Conservation (phyloP, 2,113 vertebrate species). For the Ctenodactylus gundi region DNA sequence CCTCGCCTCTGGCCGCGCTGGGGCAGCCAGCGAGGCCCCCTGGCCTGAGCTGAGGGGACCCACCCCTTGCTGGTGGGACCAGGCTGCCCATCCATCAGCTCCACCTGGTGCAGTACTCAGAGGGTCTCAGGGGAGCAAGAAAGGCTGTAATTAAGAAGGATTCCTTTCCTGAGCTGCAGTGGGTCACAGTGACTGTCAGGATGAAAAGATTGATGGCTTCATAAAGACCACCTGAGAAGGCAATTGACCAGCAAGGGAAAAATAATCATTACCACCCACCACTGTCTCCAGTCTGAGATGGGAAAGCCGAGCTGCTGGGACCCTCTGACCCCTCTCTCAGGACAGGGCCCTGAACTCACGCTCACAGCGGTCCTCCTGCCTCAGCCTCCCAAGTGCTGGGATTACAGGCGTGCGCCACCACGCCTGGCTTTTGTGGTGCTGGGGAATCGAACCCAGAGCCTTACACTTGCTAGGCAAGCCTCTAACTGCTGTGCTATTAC, state of each 20-base stretch:
- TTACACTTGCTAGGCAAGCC: no score
- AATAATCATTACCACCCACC: conserved; percentile 35
- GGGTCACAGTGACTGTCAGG: conserved; percentile 73
- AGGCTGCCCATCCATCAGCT: conserved; percentile 38
- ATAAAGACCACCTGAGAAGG: conserved; percentile 77
- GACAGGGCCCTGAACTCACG: no score
- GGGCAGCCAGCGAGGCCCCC: not conserved
- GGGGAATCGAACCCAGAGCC: no score
- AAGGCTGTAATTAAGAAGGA: conserved; percentile 78
- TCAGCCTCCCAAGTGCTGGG: no score
- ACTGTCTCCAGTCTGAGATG: not conserved
- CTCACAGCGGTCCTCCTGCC: no score
- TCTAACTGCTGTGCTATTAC: no score
- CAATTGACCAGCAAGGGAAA: conserved; percentile 59
- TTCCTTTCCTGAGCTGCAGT: conserved; percentile 64
- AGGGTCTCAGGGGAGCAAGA: conserved; percentile 62
- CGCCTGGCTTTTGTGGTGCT: no score
- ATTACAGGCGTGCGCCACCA: no score
- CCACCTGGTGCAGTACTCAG: conserved; percentile 62
- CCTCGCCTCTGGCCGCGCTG: not conserved
- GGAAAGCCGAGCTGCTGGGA: not conserved
- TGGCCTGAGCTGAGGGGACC: conserved; percentile 37
- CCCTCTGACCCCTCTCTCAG: no score
- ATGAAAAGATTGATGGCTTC: conserved; percentile 64
- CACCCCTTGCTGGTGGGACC: conserved; percentile 5